Evolutionary conservation across 2,797 vertebrate species (phyloP), one percentile per base, ranked within the genome.

Genomic region (Lates japonicus): DNA sequence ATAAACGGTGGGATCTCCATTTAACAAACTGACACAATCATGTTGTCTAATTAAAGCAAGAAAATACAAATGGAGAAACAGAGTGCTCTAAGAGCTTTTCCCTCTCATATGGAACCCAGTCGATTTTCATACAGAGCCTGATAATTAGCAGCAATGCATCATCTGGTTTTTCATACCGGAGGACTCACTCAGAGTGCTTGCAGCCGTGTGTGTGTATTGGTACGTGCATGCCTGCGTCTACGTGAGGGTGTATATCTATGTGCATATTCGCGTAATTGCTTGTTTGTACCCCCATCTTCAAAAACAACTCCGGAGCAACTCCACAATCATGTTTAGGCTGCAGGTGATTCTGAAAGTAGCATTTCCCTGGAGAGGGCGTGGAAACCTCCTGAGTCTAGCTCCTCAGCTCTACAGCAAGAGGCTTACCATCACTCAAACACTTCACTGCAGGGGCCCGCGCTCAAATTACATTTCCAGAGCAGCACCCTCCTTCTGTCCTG

Each of bases 341-440:
- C 93, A 93, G 94, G 94, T 95, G 91, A 89, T 94, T 92, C 91
- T 92, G 80, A 91, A 93, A 93, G 93, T 90, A 90, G 91, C 87
- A 77, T 92, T 81, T 93, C 93, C 90, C 93, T 31, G n/a, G 92
- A 92, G 94, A 93, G 19, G 70, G 17, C 41, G 39, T 8, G 62
- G 62, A 87, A 90, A 57, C 82, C 91, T 93, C 89, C 81, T 5
- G 83, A 93, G 91, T 85, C 51, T 46, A n/a, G 69, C 80, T 77
- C 69, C 83, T 81, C 74, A 2, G 74, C 84, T 89, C 75, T 20
- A 76, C 86, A 66, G 86, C 76, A 29, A 86, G 75, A 80, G 46
- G 88, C 85, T 91, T 85, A 83, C 76, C 87, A 91, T 92, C 90
- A 92, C 85, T 93, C 91, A 93, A 84, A 85, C 85, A 9, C 79